These are phyloP conservation scores for Cettia cetti DNA, from an alignment of 2,113 vertebrate genomes.

Conservation along the genomic window DNA sequence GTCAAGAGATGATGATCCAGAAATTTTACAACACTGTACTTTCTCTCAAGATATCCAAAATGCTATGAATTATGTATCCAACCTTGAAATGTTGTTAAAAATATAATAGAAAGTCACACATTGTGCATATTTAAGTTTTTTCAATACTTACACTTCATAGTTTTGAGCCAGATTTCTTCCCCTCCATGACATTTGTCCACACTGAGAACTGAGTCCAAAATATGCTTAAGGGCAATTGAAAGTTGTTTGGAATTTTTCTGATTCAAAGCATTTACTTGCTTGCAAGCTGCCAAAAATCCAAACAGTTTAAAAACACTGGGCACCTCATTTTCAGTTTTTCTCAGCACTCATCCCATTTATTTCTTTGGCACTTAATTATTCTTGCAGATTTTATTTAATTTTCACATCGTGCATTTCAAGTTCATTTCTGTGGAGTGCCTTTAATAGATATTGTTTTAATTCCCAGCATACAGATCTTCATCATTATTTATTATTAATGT, in stretches of 20 bases:
- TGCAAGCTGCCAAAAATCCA: constrained; percentile 35
- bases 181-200: constrained; percentile 26
- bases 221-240: constrained; percentile 30
- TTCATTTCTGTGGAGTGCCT: background rate
- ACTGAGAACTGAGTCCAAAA: constrained; percentile 19
- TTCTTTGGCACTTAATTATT: background rate
- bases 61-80: constrained; percentile 57
- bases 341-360: constrained; percentile 27
- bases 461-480: constrained; percentile 30
- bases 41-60: constrained; percentile 31
- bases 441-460: constrained; percentile 54
- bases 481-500: constrained; percentile 57
- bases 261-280: constrained; percentile 23
- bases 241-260: constrained; percentile 46
- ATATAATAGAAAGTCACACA: constrained; percentile 47
- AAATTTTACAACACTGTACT: background rate
- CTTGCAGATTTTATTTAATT: constrained; percentile 34
- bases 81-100: constrained; percentile 58
- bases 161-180: constrained; percentile 50
- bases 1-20: constrained; percentile 29
- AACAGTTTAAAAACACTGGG: background rate
- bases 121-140: constrained; percentile 14
- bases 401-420: constrained; percentile 25
- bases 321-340: constrained; percentile 46
- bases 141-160: background rate